Conservation (phyloP, 2,113 vertebrate genomes). For the Axis porcinus region DNA sequence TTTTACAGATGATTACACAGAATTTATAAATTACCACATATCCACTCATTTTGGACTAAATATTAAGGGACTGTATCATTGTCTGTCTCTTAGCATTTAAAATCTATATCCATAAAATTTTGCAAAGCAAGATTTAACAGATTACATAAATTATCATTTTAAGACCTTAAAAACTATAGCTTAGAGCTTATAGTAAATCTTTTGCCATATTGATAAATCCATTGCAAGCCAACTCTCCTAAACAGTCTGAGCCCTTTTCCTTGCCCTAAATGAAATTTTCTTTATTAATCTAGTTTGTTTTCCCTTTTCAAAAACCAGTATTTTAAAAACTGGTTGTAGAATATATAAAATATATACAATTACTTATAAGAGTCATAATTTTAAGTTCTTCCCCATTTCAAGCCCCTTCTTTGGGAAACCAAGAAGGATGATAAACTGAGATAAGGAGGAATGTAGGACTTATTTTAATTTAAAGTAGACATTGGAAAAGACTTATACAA, state of each 20-base stretch:
- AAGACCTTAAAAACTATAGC: constrained; percentile 26
- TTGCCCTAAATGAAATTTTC: constrained; percentile 9
- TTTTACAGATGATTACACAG: constrained; percentile 17
- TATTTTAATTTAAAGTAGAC: constrained; percentile 4
- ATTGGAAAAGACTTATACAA: background rate
- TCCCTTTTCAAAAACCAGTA: background rate
- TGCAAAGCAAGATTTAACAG: constrained; percentile 15
- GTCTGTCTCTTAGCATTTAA: constrained; percentile 26
- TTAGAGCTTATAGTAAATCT: constrained; percentile 13
- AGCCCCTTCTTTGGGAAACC: background rate
- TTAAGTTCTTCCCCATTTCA: background rate
- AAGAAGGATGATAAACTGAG: background rate
- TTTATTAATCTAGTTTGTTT: constrained; percentile 3
- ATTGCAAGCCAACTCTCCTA: background rate
- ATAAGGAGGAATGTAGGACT: background rate
- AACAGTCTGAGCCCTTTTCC: constrained; percentile 8
- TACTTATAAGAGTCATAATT: background rate
- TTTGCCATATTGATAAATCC: background rate
- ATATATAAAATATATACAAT: background rate
- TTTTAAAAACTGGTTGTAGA: background rate
- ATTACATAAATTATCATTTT: constrained; percentile 28
- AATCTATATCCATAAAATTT: background rate
- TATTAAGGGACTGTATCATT: background rate
- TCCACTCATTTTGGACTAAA: constrained; percentile 17
- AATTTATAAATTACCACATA: constrained; percentile 42